Conservation (phyloP, 1,140 invertebrate species). For the Littorina saxatilis region DNA sequence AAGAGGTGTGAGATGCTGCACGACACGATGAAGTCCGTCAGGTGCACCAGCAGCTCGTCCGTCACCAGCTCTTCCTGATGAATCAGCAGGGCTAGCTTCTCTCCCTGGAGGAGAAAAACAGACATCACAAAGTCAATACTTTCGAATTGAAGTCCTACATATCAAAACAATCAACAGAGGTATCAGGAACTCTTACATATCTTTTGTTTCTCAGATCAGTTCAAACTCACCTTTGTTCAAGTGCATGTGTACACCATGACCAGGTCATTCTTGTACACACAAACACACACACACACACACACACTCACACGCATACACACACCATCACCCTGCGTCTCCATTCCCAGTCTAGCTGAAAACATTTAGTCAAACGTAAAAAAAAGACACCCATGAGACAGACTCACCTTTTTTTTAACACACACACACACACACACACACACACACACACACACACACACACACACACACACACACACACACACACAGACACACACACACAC, state of each 20-base stretch:
- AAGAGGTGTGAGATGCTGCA: slow-evolving; percentile 74
- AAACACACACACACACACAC: too few species aligned
- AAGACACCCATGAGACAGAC: too few species aligned
- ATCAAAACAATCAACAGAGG: too few species aligned
- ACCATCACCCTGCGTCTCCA: too few species aligned
- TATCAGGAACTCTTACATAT: too few species aligned
- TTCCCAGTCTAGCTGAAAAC: neutral
- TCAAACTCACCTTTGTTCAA: slow-evolving; percentile 67
- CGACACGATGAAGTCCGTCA: slow-evolving; percentile 74
- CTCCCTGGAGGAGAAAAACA: slow-evolving; percentile 58
- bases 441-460: neutral
- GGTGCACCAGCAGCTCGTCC: slow-evolving; percentile 71
- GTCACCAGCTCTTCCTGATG: slow-evolving; percentile 74
- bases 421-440: too few species aligned
- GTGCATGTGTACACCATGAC: slow-evolving; percentile 70
- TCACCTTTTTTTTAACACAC: too few species aligned
- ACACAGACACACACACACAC: neutral
- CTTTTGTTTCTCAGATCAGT: too few species aligned
- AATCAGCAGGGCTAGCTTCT: slow-evolving; percentile 72
- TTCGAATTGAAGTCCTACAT: too few species aligned
- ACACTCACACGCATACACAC: too few species aligned
- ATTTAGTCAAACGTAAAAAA: too few species aligned
- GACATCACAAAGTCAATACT: too few species aligned
- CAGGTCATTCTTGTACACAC: slow-evolving; percentile 72
- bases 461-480: neutral